Conservation (phyloP, 1,140 invertebrate genomes). For the Antheraea pernyi region DNA sequence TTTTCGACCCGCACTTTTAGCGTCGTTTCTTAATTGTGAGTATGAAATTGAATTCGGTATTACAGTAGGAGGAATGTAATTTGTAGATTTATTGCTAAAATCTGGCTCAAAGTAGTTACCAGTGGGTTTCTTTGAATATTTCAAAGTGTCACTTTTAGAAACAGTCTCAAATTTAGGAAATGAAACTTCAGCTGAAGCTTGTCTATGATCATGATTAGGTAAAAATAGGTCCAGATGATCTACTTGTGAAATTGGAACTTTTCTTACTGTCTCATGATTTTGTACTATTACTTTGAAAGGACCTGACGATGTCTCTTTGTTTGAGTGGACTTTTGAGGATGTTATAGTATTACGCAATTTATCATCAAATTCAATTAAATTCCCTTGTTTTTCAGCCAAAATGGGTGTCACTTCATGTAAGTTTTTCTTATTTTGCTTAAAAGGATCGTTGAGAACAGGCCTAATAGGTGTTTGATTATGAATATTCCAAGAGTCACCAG, state of each 20-base stretch:
- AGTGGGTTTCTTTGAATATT: background rate
- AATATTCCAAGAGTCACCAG: slow-evolving; percentile 28
- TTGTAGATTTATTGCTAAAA: slow-evolving; percentile 13
- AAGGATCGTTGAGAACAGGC: background rate
- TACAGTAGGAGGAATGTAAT: slow-evolving; percentile 13
- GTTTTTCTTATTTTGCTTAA: background rate
- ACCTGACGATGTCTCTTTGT: background rate
- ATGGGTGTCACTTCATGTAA: background rate
- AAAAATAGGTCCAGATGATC: slow-evolving; percentile 47
- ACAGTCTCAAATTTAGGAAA: background rate
- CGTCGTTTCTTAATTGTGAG: background rate
- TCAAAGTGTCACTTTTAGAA: background rate
- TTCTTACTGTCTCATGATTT: slow-evolving; percentile 38
- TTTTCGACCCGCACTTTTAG: slow-evolving; percentile 17
- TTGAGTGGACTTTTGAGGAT: slow-evolving; percentile 6
- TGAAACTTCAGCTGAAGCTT: background rate
- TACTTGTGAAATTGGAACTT: slow-evolving; percentile 44
- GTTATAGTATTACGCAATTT: slow-evolving; percentile 37
- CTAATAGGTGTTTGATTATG: slow-evolving; percentile 6
- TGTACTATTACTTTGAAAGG: slow-evolving; percentile 13
- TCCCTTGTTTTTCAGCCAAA: slow-evolving; percentile 2
- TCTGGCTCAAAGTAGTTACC: slow-evolving; percentile 29
- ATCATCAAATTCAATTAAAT: slow-evolving; percentile 36
- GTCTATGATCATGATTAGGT: slow-evolving; percentile 34
- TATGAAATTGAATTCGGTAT: slow-evolving; percentile 7